Evolutionary conservation across 2,888 invertebrate species (phyloP).

Genomic region (Suillia variegata): DNA sequence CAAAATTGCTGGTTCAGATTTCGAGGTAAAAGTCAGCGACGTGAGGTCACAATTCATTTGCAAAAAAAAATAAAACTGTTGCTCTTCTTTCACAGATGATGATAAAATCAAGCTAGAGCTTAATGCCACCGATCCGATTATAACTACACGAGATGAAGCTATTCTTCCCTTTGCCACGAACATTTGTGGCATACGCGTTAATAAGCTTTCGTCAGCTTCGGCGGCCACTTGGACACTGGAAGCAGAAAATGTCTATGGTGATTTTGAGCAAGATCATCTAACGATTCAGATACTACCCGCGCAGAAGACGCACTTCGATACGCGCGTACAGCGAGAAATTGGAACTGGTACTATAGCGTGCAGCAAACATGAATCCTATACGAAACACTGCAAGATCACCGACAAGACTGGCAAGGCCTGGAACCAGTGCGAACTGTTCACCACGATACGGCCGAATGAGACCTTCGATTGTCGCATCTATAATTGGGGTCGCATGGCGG

Average conservation of each 20-base stretch:
- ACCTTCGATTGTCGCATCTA: constrained; percentile 38
- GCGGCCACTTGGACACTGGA: constrained; percentile 31
- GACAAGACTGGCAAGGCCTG: constrained; percentile 31
- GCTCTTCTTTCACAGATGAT: constrained; percentile 20
- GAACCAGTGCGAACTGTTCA: constrained; percentile 35
- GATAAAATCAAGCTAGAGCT: constrained; percentile 30
- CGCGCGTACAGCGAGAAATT: constrained; percentile 29
- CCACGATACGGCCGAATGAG: constrained; percentile 34
- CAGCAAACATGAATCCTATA: constrained; percentile 29
- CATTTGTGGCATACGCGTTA: constrained; percentile 39
- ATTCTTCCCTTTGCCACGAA: constrained; percentile 31
- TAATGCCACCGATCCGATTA: constrained; percentile 26
- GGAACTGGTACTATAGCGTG: constrained; percentile 35
- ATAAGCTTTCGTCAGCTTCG: constrained; percentile 29
- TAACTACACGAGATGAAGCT: constrained; percentile 32
- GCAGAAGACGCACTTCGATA: constrained; percentile 33
- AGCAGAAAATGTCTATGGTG: constrained; percentile 30
- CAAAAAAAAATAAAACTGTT: not conserved
- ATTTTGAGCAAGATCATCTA: constrained; percentile 22
- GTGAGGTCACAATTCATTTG: no score
- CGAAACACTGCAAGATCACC: constrained; percentile 38
- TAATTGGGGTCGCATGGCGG: constrained; percentile 38
- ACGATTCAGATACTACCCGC: constrained; percentile 25
- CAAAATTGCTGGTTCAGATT: constrained; percentile 38
- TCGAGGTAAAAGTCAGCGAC: constrained; percentile 25